A percentile compares a stretch with the other conserved stretches of the same genome.
phyloP scores from a whole-genome alignment of 2,113 vertebrate genomes.

The Clarias macrocephalus region DNA sequence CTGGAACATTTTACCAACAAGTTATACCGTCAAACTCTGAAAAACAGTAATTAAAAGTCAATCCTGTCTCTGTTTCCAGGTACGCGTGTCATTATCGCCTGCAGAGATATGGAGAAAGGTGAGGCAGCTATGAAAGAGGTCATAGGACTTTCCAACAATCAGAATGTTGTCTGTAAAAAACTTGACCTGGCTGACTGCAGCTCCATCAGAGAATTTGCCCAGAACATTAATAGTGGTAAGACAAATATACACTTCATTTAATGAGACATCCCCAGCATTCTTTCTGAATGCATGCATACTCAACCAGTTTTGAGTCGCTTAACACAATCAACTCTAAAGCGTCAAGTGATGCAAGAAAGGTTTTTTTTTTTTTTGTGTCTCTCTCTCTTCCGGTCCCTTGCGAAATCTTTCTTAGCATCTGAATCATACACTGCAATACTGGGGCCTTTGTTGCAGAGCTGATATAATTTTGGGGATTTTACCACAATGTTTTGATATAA shows the following conservation, averaged over 20 bases:
- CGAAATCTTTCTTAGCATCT: background rate
- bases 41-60: background rate
- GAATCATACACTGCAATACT: background rate
- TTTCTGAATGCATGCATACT: background rate
- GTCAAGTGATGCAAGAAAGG: background rate
- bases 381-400: background rate
- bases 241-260: background rate
- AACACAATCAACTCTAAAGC: background rate
- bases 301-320: background rate
- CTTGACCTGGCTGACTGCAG: constrained; percentile 73
- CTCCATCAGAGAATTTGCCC: constrained; percentile 75
- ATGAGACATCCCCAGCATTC: background rate
- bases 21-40: background rate
- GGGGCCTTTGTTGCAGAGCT: background rate
- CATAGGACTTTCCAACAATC: constrained; percentile 62
- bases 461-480: background rate
- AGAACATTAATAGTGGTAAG: constrained; percentile 70
- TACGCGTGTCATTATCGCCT: constrained; percentile 72
- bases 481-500: background rate
- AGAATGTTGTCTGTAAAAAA: constrained; percentile 65
- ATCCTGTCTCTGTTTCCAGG: constrained; percentile 56
- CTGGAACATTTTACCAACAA: background rate
- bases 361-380: too few relatives aligned
- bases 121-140: constrained; percentile 65
- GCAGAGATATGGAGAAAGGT: constrained; percentile 70